Conservation (phyloP, 2,797 vertebrate genomes). For the Lates japonicus region DNA sequence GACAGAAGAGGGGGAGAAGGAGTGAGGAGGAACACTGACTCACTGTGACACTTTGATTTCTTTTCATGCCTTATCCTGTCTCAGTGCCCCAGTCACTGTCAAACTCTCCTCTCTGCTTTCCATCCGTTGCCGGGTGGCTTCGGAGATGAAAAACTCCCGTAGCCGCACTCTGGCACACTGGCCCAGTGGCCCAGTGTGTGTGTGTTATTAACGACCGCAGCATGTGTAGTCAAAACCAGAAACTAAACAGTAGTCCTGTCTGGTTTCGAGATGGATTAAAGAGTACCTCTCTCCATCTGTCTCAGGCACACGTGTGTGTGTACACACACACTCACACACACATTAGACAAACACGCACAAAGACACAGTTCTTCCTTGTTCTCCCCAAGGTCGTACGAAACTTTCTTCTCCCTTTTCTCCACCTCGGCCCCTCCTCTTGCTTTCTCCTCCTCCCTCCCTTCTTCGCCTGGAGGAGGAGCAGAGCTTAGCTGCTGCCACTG, state of each 20-base stretch:
- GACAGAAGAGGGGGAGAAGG: constrained; percentile 23
- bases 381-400: constrained; percentile 89
- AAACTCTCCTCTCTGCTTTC: constrained; percentile 56
- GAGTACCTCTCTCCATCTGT: constrained; percentile 48
- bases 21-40: constrained; percentile 23
- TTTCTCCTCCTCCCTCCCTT: constrained; percentile 87
- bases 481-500: constrained; percentile 89
- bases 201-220: constrained; percentile 50
- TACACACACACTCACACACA: constrained; percentile 22
- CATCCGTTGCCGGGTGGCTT: constrained; percentile 54
- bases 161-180: constrained; percentile 46
- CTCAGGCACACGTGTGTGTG: constrained; percentile 10
- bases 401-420: constrained; percentile 89
- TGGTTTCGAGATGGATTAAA: constrained; percentile 74
- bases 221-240: constrained; percentile 64
- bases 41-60: constrained; percentile 57
- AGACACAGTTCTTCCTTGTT: constrained; percentile 84
- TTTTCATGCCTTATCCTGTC: constrained; percentile 52
- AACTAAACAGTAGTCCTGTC: constrained; percentile 60
- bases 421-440: constrained; percentile 81
- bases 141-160: constrained; percentile 64
- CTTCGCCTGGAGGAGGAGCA: constrained; percentile 89
- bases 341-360: constrained; percentile 28
- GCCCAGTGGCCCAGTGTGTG: constrained; percentile 46
- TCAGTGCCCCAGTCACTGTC: constrained; percentile 53